Conservation (phyloP, 1,140 invertebrate species). For the Hyphantria cunea region DNA sequence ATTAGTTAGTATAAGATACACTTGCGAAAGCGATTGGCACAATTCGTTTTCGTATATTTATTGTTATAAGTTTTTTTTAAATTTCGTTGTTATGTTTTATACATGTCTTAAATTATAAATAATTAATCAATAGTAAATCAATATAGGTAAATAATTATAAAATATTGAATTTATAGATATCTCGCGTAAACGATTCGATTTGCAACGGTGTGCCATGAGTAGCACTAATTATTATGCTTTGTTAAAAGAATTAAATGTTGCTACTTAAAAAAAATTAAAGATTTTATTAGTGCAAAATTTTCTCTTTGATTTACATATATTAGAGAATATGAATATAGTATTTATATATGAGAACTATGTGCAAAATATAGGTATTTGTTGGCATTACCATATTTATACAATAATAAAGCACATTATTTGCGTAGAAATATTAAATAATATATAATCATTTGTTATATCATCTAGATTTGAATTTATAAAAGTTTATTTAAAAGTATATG, state of each 20-base stretch:
- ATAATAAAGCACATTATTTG: constrained; percentile 11
- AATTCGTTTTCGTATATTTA: constrained; percentile 1
- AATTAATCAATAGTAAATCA: constrained; percentile 27
- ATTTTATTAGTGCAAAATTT: constrained; percentile 16
- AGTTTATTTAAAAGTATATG: neutral
- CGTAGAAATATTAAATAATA: constrained; percentile 10
- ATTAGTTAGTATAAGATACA: constrained; percentile 2
- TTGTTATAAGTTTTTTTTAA: constrained; percentile 16
- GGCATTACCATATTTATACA: constrained; percentile 19
- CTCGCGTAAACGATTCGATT: constrained; percentile 10
- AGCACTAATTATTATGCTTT: constrained; percentile 22
- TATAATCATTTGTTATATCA: constrained; percentile 2
- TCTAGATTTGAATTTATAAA: constrained; percentile 5
- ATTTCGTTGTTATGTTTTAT: constrained; percentile 14
- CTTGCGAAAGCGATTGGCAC: neutral
- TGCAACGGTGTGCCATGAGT: constrained; percentile 16
- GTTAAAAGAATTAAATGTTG: constrained; percentile 25
- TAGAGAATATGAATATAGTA: constrained; percentile 8
- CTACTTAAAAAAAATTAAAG: constrained; percentile 23
- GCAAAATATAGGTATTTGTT: constrained; percentile 17
- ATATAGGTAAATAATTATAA: constrained; percentile 27
- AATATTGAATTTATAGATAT: constrained; percentile 27
- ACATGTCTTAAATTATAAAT: constrained; percentile 7
- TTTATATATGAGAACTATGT: constrained; percentile 2
- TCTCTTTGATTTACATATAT: constrained; percentile 13